Evolutionary conservation across 2,113 vertebrate species (phyloP).

Genomic region (Urocynchramus pylzowi): DNA sequence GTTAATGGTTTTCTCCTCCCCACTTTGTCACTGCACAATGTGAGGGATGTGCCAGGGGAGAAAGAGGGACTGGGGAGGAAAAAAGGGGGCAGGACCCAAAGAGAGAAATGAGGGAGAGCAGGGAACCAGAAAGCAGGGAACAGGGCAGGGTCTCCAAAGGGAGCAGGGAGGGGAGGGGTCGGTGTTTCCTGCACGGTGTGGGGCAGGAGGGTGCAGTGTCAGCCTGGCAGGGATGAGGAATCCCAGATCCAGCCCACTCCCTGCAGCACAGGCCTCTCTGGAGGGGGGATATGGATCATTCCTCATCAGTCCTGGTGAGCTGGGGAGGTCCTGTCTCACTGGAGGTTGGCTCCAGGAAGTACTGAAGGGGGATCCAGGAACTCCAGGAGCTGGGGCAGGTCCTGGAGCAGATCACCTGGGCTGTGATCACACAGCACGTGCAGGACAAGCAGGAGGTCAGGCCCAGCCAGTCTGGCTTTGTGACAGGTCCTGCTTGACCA

Average conservation of each 20-base stretch:
- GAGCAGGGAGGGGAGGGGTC: fast-evolving
- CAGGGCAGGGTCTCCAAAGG: neutral
- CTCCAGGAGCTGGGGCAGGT: neutral
- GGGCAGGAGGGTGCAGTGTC: neutral
- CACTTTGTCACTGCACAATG: neutral
- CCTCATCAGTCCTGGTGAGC: neutral
- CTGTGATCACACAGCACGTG: fast-evolving
- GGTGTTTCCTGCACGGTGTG: fast-evolving
- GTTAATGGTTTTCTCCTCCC: neutral
- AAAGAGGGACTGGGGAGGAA: neutral
- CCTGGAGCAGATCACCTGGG: neutral
- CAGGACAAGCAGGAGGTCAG: neutral
- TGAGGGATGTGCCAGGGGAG: neutral
- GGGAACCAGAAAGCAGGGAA: neutral
- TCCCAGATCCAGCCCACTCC: neutral
- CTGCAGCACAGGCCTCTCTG: neutral
- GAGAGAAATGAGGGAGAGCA: neutral
- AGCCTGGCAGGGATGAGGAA: neutral
- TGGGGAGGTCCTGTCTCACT: neutral
- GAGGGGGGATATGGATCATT: neutral
- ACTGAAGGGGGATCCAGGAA: neutral
- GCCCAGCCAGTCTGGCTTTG: neutral
- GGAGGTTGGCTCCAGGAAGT: neutral
- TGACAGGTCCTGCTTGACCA: neutral
- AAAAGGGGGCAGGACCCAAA: neutral